Conservation (phyloP, 2,113 vertebrate genomes). For the Corydoras maculifer region DNA sequence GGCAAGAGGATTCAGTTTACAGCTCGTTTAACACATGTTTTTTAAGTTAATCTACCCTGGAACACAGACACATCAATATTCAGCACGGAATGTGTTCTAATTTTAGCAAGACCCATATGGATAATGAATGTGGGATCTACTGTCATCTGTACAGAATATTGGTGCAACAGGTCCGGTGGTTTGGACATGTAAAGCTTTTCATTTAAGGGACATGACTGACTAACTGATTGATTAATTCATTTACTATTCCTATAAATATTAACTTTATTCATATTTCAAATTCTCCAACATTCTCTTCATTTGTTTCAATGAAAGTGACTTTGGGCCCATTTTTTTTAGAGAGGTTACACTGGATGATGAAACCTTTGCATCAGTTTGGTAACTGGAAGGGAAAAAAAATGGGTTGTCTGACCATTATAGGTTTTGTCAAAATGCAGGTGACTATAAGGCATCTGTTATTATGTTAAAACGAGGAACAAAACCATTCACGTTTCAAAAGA, state of each 20-base stretch:
- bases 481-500: background rate
- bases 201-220: background rate
- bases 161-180: too few species aligned
- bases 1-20: slow-evolving; percentile 8
- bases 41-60: slow-evolving; percentile 22
- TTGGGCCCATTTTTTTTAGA: background rate
- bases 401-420: slow-evolving; percentile 9
- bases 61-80: slow-evolving; percentile 22
- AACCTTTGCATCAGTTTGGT: slow-evolving; percentile 18
- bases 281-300: too few species aligned
- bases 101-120: slow-evolving; percentile 16
- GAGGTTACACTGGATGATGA: slow-evolving; percentile 26
- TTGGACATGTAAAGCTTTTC: too few species aligned
- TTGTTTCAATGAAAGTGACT: background rate
- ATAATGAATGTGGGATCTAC: slow-evolving; percentile 5
- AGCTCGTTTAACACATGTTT: slow-evolving; percentile 27
- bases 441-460: background rate
- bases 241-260: background rate
- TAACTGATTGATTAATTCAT: background rate
- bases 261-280: background rate
- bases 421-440: background rate
- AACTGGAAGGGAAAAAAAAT: background rate
- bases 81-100: background rate
- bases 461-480: background rate
- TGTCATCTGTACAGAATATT: background rate